Base-by-base conservation (phyloP, 2,888 invertebrate species). In the Spodoptera littoralis region DNA sequence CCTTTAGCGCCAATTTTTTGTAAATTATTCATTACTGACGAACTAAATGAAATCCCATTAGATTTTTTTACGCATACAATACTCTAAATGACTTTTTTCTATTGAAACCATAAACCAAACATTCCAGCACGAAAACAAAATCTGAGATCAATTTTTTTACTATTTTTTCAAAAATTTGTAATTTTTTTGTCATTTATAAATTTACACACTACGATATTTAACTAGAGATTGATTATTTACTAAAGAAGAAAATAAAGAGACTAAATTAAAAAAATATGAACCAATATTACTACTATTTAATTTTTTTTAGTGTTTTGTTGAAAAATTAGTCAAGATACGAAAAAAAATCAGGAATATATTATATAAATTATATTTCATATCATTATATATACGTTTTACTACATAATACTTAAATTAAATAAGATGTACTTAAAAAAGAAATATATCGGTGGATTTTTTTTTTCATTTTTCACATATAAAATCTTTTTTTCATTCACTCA, bases 111-210 rank as follows among this genome's bases (percentile, higher is more conserved):
- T 2, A 27, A 27, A 27, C 4, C 27, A 27, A 27, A 27, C 30
- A 36, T 60, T 55, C 57, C 62, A 44, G 56, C 50, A 68, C 65
- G 62, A 65, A 77, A 77, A 60, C 56, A 63, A 70, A 42, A 83
- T 74, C 81, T 89, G 92, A 92, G 92, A 92, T 92, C 92, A 86
- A 88, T 88, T 91, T 91, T 92, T 84, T 79, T 80, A 53, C 53
- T 4, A 70, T 82, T 86, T 90, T 90, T 90, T 88, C 77, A 62
- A 81, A 80, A 73, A 84, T 89, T 88, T 91, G 82, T 90, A 85
- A 82, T 87, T 90, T 89, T 92, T 92, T 90, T 90, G 84, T 88
- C 81, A 85, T 89, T 89, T 90, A 85, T 84, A 79, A 72, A 73
- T 86, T 88, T 88, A 85, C 75, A 63, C 51, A 67, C 61, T 72